phyloP scores from a whole-genome alignment of 53 echinoderm and acorn worm genomes.

The Holothuria scabra region DNA sequence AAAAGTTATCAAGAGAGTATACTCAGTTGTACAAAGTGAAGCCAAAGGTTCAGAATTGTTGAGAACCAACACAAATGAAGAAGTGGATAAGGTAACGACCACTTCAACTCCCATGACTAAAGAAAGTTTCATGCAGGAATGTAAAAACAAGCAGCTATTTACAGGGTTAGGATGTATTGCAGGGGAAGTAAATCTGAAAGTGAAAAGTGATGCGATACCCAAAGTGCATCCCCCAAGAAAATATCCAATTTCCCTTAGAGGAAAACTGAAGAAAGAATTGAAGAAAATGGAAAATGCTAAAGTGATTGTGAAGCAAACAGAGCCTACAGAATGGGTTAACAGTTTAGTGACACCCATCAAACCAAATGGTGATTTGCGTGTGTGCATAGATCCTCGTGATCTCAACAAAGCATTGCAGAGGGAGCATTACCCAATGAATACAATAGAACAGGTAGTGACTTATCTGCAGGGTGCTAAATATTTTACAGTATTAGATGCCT shows the following conservation, averaged over 20 bases:
- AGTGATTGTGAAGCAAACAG: constrained; percentile 32
- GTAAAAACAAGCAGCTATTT: constrained; percentile 7
- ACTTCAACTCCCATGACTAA: neutral
- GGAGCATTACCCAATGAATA: constrained; percentile 58
- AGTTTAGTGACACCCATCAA: constrained; percentile 25
- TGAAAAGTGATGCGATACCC: constrained; percentile 33
- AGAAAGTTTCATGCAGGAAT: constrained; percentile 3
- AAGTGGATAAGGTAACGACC: neutral
- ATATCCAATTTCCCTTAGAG: constrained; percentile 38
- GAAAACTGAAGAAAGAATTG: constrained; percentile 30
- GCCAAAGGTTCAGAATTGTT: neutral
- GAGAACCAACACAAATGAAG: too few relatives aligned
- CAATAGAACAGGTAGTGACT: constrained; percentile 41
- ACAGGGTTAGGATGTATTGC: constrained; percentile 47
- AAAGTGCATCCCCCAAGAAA: constrained; percentile 32
- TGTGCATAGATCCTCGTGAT: constrained; percentile 54
- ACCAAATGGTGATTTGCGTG: constrained; percentile 31
- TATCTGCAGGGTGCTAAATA: constrained; percentile 26
- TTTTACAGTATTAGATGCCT: constrained; percentile 49
- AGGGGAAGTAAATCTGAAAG: constrained; percentile 36
- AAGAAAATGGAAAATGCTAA: constrained; percentile 25
- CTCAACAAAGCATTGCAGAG: constrained; percentile 48
- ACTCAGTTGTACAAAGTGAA: constrained; percentile 17
- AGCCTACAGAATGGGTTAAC: constrained; percentile 51
- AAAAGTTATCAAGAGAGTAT: constrained; percentile 18